Evolutionary conservation across 2,888 invertebrate genomes (phyloP).

Genomic region (Tenthredo amoena): DNA sequence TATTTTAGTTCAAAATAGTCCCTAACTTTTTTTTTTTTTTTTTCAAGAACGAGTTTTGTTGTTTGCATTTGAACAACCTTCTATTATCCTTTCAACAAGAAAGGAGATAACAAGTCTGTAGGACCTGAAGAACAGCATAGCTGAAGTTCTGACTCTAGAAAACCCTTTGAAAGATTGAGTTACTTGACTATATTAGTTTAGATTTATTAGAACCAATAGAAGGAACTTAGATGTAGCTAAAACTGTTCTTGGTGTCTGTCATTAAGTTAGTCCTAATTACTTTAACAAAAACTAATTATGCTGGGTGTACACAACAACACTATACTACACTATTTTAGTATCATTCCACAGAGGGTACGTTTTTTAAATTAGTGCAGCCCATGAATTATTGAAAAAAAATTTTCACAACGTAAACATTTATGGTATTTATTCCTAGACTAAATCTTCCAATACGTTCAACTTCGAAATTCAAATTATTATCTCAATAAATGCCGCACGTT

Average conservation of each 20-base stretch:
- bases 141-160: slow-evolving; percentile 36
- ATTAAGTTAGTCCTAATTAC: slow-evolving; percentile 68
- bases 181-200: slow-evolving; percentile 38
- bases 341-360: not conserved
- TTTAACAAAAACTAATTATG: slow-evolving; percentile 66
- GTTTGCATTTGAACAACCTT: slow-evolving; percentile 49
- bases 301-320: slow-evolving; percentile 63
- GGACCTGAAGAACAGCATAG: slow-evolving; percentile 41
- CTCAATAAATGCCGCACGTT: slow-evolving; percentile 18
- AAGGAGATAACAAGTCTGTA: slow-evolving; percentile 36
- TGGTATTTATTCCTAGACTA: not conserved
- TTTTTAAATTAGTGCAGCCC: slow-evolving; percentile 42
- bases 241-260: slow-evolving; percentile 69
- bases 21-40: not conserved
- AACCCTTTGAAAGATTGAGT: slow-evolving; percentile 33
- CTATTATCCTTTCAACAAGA: slow-evolving; percentile 14
- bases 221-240: slow-evolving; percentile 67
- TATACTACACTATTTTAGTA: slow-evolving; percentile 57
- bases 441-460: slow-evolving; percentile 29
- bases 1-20: slow-evolving; percentile 9
- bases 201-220: slow-evolving; percentile 68
- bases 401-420: not conserved
- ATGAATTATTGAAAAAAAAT: not conserved
- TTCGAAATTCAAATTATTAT: not conserved
- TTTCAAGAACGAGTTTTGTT: slow-evolving; percentile 30